Percentiles rank a stretch among this genome's conserved stretches.
Evolutionary conservation across 2,113 vertebrate genomes (phyloP).

Genomic region (Paedocypris sp.): DNA sequence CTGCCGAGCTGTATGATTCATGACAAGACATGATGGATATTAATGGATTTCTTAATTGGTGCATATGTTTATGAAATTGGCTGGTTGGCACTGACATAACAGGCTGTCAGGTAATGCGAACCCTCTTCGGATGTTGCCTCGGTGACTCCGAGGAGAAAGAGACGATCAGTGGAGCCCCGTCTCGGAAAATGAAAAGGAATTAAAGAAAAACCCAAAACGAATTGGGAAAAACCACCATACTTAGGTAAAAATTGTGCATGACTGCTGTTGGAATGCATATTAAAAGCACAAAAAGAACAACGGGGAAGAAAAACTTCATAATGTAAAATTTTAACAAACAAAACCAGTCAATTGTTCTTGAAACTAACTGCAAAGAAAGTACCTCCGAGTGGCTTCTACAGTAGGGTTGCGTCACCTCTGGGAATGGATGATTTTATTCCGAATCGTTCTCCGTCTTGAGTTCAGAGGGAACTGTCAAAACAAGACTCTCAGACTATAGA

Average conservation of each 20-base stretch:
- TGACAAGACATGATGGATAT: conserved; percentile 63
- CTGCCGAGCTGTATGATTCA: conserved; percentile 58
- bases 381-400: neutral
- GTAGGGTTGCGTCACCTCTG: neutral
- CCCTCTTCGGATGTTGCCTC: conserved; percentile 23
- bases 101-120: conserved; percentile 42
- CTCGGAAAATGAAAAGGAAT: neutral
- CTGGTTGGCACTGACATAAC: conserved; percentile 45
- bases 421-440: neutral
- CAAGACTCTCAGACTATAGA: conserved; percentile 12
- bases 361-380: conserved; percentile 17
- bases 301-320: neutral
- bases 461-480: conserved; percentile 6
- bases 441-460: neutral
- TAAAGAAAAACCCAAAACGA: neutral
- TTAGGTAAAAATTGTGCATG: conserved; percentile 17
- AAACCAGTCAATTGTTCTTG: conserved; percentile 1
- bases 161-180: neutral
- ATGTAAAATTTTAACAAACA: conserved; percentile 25
- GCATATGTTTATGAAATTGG: conserved; percentile 60
- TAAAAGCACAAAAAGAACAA: conserved; percentile 12
- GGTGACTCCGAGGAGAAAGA: neutral
- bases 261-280: conserved; percentile 9
- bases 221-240: conserved; percentile 6
- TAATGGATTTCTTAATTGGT: conserved; percentile 67